Evolutionary conservation across 2,888 invertebrate genomes (phyloP).

Genomic region (Agonum fuliginosum): DNA sequence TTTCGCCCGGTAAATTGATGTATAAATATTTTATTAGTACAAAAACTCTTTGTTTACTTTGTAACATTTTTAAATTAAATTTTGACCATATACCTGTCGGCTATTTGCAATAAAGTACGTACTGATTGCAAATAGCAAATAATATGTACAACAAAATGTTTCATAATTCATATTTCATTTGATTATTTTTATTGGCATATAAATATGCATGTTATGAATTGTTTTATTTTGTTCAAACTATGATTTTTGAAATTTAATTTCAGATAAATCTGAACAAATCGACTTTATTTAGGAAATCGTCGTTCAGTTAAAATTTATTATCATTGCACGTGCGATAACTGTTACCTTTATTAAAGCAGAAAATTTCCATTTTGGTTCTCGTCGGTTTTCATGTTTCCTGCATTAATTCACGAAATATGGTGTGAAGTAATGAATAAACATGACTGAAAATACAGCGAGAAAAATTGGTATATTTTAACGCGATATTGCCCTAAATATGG

Average conservation of each 20-base stretch:
- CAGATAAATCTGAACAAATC: background rate
- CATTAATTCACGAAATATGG: conserved; percentile 39
- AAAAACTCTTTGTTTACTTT: background rate
- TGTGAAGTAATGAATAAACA: conserved; percentile 37
- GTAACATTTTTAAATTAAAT: too few relatives aligned
- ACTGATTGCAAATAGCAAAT: too few relatives aligned
- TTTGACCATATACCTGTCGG: background rate
- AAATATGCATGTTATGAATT: too few relatives aligned
- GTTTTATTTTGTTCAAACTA: too few relatives aligned
- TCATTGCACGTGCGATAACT: conserved; percentile 22
- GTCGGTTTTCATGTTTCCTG: conserved; percentile 13
- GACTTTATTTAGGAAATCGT: background rate
- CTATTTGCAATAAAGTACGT: background rate
- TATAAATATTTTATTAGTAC: background rate
- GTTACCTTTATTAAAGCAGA: conserved; percentile 34
- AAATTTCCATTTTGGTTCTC: conserved; percentile 37
- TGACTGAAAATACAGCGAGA: background rate
- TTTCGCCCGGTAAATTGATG: background rate
- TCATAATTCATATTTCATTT: too few relatives aligned
- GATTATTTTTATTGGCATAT: too few relatives aligned
- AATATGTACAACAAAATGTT: too few relatives aligned
- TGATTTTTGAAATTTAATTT: background rate
- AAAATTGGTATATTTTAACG: too few relatives aligned
- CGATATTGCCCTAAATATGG: too few relatives aligned
- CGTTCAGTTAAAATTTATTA: conserved; percentile 2